Percentiles rank a stretch among this genome's conserved stretches.
These are phyloP conservation scores for Geophilus truncorum DNA, from an alignment of 2,888 invertebrate species.

Conservation along the genomic window DNA sequence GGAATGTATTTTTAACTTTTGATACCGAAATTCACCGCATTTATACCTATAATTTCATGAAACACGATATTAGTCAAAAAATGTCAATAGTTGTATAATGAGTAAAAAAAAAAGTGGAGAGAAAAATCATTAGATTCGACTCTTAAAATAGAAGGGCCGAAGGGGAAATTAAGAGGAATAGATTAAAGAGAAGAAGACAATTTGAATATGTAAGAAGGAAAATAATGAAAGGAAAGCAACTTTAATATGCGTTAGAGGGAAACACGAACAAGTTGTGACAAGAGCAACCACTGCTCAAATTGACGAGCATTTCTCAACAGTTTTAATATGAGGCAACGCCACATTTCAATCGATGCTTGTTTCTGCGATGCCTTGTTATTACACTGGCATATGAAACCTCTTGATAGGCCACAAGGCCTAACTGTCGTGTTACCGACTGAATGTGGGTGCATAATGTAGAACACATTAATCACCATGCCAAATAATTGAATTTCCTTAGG, in stretches of 20 bases:
- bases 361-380: neutral
- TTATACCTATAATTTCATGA: neutral
- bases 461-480: conserved; percentile 9
- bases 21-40: neutral
- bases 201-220: neutral
- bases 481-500: conserved; percentile 8
- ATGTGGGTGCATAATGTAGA: neutral
- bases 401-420: conserved; percentile 21
- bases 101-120: neutral
- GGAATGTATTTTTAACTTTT: neutral
- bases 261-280: conserved; percentile 10
- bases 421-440: neutral
- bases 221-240: conserved; percentile 2
- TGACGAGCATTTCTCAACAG: conserved; percentile 18
- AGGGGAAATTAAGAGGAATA: neutral
- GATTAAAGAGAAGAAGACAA: neutral
- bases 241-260: neutral
- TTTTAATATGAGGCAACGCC: conserved; percentile 13
- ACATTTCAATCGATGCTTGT: conserved; percentile 4
- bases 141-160: neutral
- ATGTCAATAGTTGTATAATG: neutral
- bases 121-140: neutral
- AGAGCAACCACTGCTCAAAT: conserved; percentile 6
- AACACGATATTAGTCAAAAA: neutral
- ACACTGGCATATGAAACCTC: neutral